Base-by-base conservation (phyloP, 2,113 vertebrate species). In the Blennius ocellaris region DNA sequence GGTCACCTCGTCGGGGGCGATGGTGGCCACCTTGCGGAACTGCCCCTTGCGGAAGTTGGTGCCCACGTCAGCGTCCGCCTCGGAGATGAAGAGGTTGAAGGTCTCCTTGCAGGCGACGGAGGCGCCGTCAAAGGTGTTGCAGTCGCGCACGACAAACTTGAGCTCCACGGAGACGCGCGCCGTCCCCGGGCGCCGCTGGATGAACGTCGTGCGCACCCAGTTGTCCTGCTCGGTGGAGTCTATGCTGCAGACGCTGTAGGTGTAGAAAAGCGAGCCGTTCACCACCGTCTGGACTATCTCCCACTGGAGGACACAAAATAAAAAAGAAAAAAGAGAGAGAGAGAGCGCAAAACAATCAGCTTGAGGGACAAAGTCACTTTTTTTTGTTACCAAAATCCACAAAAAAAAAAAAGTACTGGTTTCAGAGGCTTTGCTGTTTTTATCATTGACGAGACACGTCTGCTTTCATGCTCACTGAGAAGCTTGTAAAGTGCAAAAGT, bases 151-250 rank as follows among this genome's bases (percentile, higher is more conserved):
- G 0, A 97, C 94, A 72, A 99, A 99, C 0, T 81, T 90, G 30
- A 99, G 94, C 84, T 99, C 97, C 6, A 99, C 95, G 50, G 96
- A 98, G 75, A 98, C 91, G 0, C 96, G 96, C 0, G 93, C 86
- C 0, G 95, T 94, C 4, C 88, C 92, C 0, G 93, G 95, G 0
- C 94, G 94, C 0, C 97, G 94, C 89, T 98, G 97, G 80, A 99
- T 97, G 92, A 97, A 99, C 45, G 97, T 98, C 17, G 97, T 99
- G 10, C 97, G 96, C 4, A 99, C 86, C 98, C 98, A 99, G 89
- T 99, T 99, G 70, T 99, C 96, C 92, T 99, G 97, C 59, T 99
- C 97, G 0, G 92, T 92, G 0, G 95, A 90, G 64, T 96, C 94
- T 49, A 99, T 92, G 8, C 95, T 96, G 85, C 98, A 99, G 75